Conservation (phyloP, 1,140 invertebrate species). For the Drosophila insularis region DNA sequence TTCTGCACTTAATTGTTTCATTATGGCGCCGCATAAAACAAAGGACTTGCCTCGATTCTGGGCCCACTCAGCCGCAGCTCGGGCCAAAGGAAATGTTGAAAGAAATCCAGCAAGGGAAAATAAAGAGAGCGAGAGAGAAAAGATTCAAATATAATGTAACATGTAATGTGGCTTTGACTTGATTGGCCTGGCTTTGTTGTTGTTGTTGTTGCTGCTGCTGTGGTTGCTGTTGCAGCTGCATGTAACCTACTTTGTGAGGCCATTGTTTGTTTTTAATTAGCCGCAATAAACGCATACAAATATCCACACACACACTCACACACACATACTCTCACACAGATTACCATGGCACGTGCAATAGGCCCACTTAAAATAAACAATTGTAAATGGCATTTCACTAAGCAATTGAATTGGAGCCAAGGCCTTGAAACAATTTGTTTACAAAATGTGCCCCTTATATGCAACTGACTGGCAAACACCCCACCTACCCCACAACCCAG, state of each 20-base stretch:
- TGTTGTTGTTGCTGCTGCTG: constrained; percentile 46
- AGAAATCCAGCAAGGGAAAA: constrained; percentile 35
- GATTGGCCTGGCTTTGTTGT: constrained; percentile 58
- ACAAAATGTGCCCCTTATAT: constrained; percentile 23
- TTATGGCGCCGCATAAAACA: constrained; percentile 77
- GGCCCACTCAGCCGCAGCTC: neutral
- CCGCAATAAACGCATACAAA: constrained; percentile 73
- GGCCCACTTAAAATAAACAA: constrained; percentile 76
- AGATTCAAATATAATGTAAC: constrained; percentile 63
- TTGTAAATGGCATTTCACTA: constrained; percentile 74
- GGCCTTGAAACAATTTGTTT: constrained; percentile 75
- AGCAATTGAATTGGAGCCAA: constrained; percentile 74
- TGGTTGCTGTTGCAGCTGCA: constrained; percentile 48
- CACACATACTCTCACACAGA: constrained; percentile 21
- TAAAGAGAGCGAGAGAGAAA: constrained; percentile 26
- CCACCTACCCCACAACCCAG: no score
- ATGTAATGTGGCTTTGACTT: constrained; percentile 68
- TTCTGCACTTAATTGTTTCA: constrained; percentile 79
- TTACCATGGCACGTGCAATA: constrained; percentile 38
- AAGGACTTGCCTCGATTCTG: constrained; percentile 44
- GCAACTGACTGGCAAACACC: constrained; percentile 15
- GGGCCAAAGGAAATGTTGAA: constrained; percentile 48
- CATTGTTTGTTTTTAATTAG: constrained; percentile 81
- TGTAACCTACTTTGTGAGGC: constrained; percentile 72
- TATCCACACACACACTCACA: constrained; percentile 36